Base-by-base conservation (phyloP, 30 jellyfish, hydroid and myxozoan species). In the Aurelia aurita region DNA sequence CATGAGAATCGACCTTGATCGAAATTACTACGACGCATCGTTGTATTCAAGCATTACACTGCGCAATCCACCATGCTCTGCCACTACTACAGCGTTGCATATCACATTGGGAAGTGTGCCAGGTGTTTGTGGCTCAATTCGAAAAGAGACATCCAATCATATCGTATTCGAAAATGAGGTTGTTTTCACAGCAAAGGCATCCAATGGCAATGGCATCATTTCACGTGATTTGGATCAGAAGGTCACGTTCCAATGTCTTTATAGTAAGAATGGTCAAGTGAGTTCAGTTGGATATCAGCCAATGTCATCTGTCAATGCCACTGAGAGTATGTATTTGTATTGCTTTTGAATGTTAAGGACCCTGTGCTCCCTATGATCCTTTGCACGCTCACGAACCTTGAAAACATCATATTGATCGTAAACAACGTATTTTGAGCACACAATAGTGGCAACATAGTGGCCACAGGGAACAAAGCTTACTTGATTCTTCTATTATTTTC, bases 1-100 rank as follows among this genome's bases (percentile, higher is more conserved):
- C 77, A 76, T 76, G 88, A 57, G 77, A 58, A 58, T 76, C 67
- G 77, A 76, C 27, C 74, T 76, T 10, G 88, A 76, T 31, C 70
- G 77, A 57, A 34, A 18, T 19, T 58, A 21, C 23, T 76, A 51
- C 75, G 55, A 76, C 25, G 25, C 65, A 26, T 76, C 88, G 19
- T 16, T 16, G 32, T 76, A 54, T 27, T 76, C 77, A 34, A 59
- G 77, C 77, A 76, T 76, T 21, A 76, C 77, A 19, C 65, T 76
- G 26, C 77, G 67, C 7, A 46, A 76, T 58, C 60, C 88, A 43
- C n/a, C 77, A 10, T 76, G 88, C 68, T 21, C 29, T 55, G 88
- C 88, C n/a, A n/a, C 88, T 1, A 7, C 49, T 0, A 51, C 66
- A 10, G 4, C 72, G 25, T 8, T 13, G 22, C 14, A 58, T 53